Evolutionary conservation across 2,797 vertebrate species (phyloP).

Genomic region (Carapus acus): DNA sequence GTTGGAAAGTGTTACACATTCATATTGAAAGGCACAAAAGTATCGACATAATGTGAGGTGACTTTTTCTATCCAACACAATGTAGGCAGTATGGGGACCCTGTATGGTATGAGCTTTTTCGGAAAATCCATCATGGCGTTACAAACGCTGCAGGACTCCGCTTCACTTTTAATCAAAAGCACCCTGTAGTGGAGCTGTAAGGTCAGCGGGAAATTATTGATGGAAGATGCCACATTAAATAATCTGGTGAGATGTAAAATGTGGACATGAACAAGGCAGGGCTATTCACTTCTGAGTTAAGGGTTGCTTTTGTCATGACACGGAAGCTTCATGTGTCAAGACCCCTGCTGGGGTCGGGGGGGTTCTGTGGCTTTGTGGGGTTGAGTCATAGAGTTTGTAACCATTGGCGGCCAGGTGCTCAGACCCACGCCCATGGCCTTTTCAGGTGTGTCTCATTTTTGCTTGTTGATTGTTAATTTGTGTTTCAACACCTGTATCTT

Average conservation of each 20-base stretch:
- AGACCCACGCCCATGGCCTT: no score
- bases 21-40: slow-evolving; percentile 49
- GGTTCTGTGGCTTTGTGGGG: no score
- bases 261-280: slow-evolving; percentile 58
- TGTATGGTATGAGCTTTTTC: slow-evolving; percentile 59
- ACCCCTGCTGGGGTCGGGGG: no score
- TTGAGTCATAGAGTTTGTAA: no score
- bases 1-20: slow-evolving; percentile 54
- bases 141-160: slow-evolving; percentile 71
- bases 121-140: slow-evolving; percentile 74
- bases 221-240: slow-evolving; percentile 56
- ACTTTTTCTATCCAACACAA: slow-evolving; percentile 62
- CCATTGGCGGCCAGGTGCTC: no score
- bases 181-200: slow-evolving; percentile 51
- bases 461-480: no score
- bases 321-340: no score
- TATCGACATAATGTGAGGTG: slow-evolving; percentile 63
- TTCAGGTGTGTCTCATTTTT: no score
- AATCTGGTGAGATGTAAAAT: slow-evolving; percentile 43
- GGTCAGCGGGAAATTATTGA: slow-evolving; percentile 68
- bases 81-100: slow-evolving; percentile 64
- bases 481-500: no score
- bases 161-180: slow-evolving; percentile 81
- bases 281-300: slow-evolving; percentile 71
- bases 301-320: slow-evolving; percentile 66